Evolutionary conservation across 64 coral and sea anemone species (phyloP).

Genomic region (Montipora foliosa): DNA sequence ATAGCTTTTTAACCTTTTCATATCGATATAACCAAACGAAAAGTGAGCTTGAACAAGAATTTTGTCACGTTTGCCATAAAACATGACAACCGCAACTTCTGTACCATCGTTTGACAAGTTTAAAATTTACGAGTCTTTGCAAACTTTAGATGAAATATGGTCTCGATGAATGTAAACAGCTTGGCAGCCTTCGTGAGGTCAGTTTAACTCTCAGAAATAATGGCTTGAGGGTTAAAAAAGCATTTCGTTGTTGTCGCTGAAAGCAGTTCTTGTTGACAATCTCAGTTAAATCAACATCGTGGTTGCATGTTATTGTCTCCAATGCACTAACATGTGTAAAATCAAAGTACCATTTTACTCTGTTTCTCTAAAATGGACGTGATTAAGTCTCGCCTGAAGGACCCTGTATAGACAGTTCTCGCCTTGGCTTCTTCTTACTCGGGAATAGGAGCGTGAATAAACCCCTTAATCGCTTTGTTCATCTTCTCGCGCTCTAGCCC

Average conservation of each 20-base stretch:
- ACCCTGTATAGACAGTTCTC: not conserved
- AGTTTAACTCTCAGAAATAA: not conserved
- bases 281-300: not conserved
- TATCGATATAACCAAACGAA: too few species aligned
- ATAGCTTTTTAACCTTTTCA: too few species aligned
- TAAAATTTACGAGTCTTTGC: not conserved
- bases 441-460: conserved; percentile 48
- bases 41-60: too few species aligned
- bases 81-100: too few species aligned
- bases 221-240: not conserved
- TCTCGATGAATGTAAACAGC: not conserved
- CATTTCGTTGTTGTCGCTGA: not conserved
- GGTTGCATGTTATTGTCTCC: not conserved
- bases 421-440: not conserved
- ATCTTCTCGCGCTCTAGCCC: not conserved
- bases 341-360: not conserved
- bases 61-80: too few species aligned
- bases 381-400: not conserved
- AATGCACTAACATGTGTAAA: not conserved
- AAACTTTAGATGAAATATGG: not conserved
- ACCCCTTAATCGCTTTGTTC: conserved; percentile 9
- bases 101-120: too few species aligned
- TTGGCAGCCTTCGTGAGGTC: not conserved
- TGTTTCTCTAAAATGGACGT: not conserved
- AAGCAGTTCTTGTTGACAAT: not conserved